These are phyloP conservation scores for Leucozona laternaria DNA, from an alignment of 2,888 invertebrate species.

Conservation along the genomic window DNA sequence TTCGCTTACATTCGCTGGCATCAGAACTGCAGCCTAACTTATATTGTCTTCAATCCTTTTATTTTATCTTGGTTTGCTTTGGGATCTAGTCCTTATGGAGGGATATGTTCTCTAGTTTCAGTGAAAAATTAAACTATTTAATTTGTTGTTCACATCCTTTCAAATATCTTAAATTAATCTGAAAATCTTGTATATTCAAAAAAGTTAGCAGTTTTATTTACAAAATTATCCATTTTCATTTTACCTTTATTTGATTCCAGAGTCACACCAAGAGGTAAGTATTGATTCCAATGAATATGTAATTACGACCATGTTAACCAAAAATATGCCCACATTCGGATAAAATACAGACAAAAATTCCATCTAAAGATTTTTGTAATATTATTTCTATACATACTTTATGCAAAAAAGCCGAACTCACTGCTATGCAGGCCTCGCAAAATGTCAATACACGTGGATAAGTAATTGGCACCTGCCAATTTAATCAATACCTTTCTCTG, in stretches of 20 bases:
- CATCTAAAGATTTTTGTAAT: slow-evolving; percentile 20
- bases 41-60: too few species aligned
- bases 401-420: background rate
- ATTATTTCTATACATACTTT: slow-evolving; percentile 11
- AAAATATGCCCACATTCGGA: slow-evolving; percentile 17
- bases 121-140: too few species aligned
- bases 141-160: too few species aligned
- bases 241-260: background rate
- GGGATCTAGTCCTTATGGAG: too few species aligned
- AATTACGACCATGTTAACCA: slow-evolving; percentile 3
- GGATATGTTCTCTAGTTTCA: too few species aligned
- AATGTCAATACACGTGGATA: slow-evolving; percentile 71
- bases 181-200: too few species aligned
- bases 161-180: too few species aligned
- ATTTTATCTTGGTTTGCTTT: too few species aligned
- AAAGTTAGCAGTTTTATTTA: background rate
- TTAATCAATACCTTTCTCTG: slow-evolving; percentile 75
- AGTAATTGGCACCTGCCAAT: slow-evolving; percentile 75
- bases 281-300: background rate
- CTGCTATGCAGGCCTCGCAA: slow-evolving; percentile 11
- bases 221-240: background rate
- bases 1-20: too few species aligned
- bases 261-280: background rate
- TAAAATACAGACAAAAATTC: slow-evolving; percentile 7
- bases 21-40: too few species aligned